Conservation (phyloP, 2,113 vertebrate genomes). For the Muntiacus reevesi region DNA sequence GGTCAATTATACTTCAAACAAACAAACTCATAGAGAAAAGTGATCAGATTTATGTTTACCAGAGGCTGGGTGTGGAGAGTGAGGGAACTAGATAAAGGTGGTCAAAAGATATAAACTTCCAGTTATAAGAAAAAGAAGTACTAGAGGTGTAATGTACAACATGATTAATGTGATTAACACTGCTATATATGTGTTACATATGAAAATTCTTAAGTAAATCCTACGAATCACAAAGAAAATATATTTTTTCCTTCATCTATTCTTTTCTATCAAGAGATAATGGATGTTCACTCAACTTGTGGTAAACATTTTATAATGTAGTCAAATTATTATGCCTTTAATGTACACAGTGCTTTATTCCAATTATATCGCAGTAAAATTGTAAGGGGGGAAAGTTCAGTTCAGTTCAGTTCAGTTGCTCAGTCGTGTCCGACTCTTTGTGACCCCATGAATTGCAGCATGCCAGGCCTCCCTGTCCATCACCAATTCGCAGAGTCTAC, state of each 20-base stretch:
- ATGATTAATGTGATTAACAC: not conserved
- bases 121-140: not conserved
- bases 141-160: not conserved
- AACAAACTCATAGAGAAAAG: not conserved
- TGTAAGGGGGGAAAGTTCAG: not conserved
- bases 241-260: not conserved
- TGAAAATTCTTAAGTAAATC: not conserved
- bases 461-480: too few relatives aligned
- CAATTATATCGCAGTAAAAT: not conserved
- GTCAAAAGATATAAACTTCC: not conserved
- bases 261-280: not conserved
- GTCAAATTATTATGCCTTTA: not conserved
- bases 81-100: not conserved
- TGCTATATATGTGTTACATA: not conserved
- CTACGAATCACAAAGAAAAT: not conserved
- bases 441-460: too few relatives aligned
- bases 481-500: too few relatives aligned
- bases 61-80: not conserved
- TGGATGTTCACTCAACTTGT: not conserved
- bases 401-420: too few relatives aligned
- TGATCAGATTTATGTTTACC: not conserved
- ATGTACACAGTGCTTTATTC: not conserved
- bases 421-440: too few relatives aligned
- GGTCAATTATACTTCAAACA: not conserved
- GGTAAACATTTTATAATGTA: not conserved